phyloP scores from a whole-genome alignment of 2,797 vertebrate genomes.

The Periparus ater region DNA sequence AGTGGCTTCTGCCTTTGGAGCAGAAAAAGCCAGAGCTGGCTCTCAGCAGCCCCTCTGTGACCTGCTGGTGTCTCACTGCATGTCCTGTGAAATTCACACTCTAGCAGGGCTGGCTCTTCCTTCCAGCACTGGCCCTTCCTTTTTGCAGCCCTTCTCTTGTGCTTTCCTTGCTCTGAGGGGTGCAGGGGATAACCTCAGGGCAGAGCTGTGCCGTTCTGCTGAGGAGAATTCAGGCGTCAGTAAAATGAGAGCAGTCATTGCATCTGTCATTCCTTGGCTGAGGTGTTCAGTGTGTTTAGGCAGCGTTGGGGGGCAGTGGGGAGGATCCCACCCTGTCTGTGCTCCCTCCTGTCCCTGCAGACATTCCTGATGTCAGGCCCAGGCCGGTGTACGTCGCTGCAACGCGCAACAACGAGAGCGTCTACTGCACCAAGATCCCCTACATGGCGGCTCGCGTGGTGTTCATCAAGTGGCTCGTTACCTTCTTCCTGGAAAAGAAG shows the following conservation, averaged over 20 bases:
- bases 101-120: background rate
- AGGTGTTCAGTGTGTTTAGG: background rate
- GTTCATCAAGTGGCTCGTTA: conserved; percentile 98
- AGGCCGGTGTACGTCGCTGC: conserved; percentile 90
- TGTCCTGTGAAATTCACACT: rapidly evolving
- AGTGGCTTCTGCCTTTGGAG: background rate
- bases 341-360: conserved; percentile 70
- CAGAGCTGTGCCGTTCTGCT: background rate
- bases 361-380: conserved; percentile 91
- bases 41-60: background rate
- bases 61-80: background rate
- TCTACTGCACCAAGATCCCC: conserved; percentile 93
- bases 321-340: background rate
- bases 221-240: background rate
- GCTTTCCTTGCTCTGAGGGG: background rate
- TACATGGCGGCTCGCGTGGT: conserved; percentile 94
- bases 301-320: background rate
- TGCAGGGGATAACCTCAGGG: background rate
- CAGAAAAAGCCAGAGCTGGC: background rate
- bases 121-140: background rate
- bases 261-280: background rate
- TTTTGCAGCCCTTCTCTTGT: background rate
- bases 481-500: conserved; percentile 99
- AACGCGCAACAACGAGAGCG: conserved; percentile 90
- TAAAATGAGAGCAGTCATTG: background rate